These are phyloP conservation scores for Oenanthe melanoleuca DNA, from an alignment of 2,113 vertebrate genomes.

Conservation along the genomic window DNA sequence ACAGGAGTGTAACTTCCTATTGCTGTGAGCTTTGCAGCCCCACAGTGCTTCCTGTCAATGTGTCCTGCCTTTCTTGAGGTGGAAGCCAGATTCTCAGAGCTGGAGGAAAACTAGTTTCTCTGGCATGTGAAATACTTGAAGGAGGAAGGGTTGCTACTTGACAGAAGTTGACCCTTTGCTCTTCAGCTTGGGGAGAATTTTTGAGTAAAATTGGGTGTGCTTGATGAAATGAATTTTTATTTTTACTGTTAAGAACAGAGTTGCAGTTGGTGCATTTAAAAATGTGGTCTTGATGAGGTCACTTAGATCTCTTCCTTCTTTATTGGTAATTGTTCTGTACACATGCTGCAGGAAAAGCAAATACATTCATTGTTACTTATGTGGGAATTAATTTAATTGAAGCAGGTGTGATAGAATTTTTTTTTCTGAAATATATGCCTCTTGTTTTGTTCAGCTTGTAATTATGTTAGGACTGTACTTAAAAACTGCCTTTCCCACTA, in stretches of 20 bases:
- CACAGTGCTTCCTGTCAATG: neutral
- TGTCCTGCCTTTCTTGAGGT: neutral
- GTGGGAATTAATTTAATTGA: neutral
- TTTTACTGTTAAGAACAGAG: neutral
- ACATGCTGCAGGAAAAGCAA: neutral
- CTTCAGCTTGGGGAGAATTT: neutral
- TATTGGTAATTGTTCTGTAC: neutral
- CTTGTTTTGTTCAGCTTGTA: neutral
- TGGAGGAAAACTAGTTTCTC: neutral
- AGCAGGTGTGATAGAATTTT: neutral
- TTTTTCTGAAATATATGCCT: neutral
- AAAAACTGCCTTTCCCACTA: neutral
- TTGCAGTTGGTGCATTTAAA: rapidly evolving
- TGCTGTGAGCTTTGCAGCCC: neutral
- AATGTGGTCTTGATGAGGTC: neutral
- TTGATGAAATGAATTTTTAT: neutral
- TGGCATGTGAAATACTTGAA: neutral
- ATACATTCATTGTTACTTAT: neutral
- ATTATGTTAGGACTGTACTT: neutral
- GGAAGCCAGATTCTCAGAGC: neutral
- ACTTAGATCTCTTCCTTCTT: neutral
- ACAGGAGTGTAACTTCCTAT: conserved; percentile 46
- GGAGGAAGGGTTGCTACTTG: neutral
- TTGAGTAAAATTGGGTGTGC: neutral
- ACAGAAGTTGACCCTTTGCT: neutral